phyloP scores from a whole-genome alignment of 2,113 vertebrate species.

The Pleuronectes platessa region DNA sequence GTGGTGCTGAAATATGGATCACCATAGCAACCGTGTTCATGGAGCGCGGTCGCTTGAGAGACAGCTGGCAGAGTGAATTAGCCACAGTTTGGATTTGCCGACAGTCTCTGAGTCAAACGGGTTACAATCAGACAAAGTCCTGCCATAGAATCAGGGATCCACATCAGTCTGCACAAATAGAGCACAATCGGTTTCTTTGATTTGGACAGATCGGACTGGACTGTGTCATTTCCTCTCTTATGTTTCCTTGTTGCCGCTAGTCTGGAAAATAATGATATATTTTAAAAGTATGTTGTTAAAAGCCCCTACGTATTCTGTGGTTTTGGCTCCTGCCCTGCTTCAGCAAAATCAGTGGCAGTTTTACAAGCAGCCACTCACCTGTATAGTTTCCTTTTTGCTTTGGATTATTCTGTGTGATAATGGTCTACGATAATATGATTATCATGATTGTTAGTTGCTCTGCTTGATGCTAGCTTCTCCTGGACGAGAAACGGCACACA shows the following conservation, averaged over 20 bases:
- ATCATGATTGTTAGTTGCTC: neutral
- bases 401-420: no score
- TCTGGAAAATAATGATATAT: neutral
- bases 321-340: no score
- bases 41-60: constrained; percentile 34
- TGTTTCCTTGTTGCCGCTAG: neutral
- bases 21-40: constrained; percentile 52
- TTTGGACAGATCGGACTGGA: no score
- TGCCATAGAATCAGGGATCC: neutral
- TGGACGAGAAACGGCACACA: constrained; percentile 96
- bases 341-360: no score
- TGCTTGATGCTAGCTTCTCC: constrained; percentile 85
- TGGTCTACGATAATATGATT: no score
- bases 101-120: neutral
- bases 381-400: neutral
- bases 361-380: no score
- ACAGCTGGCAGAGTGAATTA: constrained; percentile 39
- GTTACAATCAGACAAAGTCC: constrained; percentile 6
- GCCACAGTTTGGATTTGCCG: constrained; percentile 12
- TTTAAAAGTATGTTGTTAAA: no score
- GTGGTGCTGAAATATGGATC: constrained; percentile 41
- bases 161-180: no score
- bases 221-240: neutral
- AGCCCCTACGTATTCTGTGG: no score
- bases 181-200: no score